Base-by-base conservation (phyloP, 1,140 invertebrate species). In the Thaumetopoea pityocampa region DNA sequence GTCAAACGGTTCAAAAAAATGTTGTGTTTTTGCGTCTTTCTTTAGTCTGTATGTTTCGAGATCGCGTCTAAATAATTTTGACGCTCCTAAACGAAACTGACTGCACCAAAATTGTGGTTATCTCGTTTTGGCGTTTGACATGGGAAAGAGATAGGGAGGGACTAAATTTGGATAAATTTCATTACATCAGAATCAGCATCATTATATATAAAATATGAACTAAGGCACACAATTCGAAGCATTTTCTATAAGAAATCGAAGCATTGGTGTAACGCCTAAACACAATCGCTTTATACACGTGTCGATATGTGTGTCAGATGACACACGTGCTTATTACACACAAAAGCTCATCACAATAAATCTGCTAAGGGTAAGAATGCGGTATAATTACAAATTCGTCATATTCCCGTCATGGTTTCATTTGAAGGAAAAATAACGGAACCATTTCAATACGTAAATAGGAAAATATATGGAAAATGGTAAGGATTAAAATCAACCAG, bases 301-400 rank as follows among this genome's bases (percentile, higher is more conserved):
- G 37, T 12, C 18, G 10, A 9, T 36, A 6, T 41, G 27, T 41
- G 8, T 16, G 28, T 28, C 11, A 14, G 12, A 26, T 37, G 24
- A 8, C 23, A 23, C 26, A 19, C 20, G 16, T 38, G 7, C 14
- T 23, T 22, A 30, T 30, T 19, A 41, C 37, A 41, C 19, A 24
- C n/a, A n/a, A n/a, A 41, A 41, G 37, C 37, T 41, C 32, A 30
- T 16, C 32, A 30, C 37, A 41, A 32, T 41, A 41, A 41, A 30
- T 41, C 37, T 41, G 28, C 28, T 41, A 32, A 29, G 37, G 28
- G 18, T n/a, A 14, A 32, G 23, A 32, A 32, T 19, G 37, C 28
- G 32, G 18, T 28, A 7, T 40, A 30, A 32, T 23, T 28, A 19
- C 11, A 30, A 4, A 4, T 11, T 42, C 16, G 7, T 27, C 26